phyloP scores from a whole-genome alignment of 2,888 invertebrate species.

The Agrotis clavis region DNA sequence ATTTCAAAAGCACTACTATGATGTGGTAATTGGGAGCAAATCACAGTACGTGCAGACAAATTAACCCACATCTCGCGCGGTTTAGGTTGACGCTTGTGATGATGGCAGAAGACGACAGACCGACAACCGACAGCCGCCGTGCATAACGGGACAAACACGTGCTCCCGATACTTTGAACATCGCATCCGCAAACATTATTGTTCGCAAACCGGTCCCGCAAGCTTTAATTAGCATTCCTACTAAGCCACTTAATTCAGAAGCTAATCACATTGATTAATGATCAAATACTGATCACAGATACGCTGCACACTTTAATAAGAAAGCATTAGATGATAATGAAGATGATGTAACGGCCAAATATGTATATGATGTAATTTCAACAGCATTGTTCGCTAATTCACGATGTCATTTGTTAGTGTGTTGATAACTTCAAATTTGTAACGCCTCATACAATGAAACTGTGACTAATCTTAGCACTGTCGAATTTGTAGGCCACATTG shows the following conservation, averaged over 20 bases:
- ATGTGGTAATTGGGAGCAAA: slow-evolving; percentile 69
- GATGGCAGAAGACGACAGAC: slow-evolving; percentile 41
- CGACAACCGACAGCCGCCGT: slow-evolving; percentile 27
- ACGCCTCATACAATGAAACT: slow-evolving; percentile 68
- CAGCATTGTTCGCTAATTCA: slow-evolving; percentile 52
- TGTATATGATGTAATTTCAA: slow-evolving; percentile 38
- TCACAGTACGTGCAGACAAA: slow-evolving; percentile 58
- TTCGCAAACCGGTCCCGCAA: slow-evolving; percentile 63
- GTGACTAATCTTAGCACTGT: slow-evolving; percentile 71
- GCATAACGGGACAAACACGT: slow-evolving; percentile 73
- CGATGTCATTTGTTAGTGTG: slow-evolving; percentile 61
- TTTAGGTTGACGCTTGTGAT: slow-evolving; percentile 62
- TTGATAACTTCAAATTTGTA: slow-evolving; percentile 72
- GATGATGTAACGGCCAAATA: slow-evolving; percentile 42
- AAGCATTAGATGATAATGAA: slow-evolving; percentile 34
- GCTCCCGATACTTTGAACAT: slow-evolving; percentile 70
- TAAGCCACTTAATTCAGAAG: slow-evolving; percentile 61
- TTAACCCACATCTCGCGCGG: slow-evolving; percentile 70
- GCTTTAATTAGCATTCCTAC: slow-evolving; percentile 65
- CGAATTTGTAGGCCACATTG: slow-evolving; percentile 79
- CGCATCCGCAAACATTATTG: slow-evolving; percentile 73
- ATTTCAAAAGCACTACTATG: slow-evolving; percentile 67
- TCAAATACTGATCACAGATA: slow-evolving; percentile 41
- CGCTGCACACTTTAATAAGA: slow-evolving; percentile 24
- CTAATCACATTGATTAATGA: slow-evolving; percentile 53